Evolutionary conservation across 2,113 vertebrate genomes (phyloP).

Genomic region (Erythrolamprus reginae): DNA sequence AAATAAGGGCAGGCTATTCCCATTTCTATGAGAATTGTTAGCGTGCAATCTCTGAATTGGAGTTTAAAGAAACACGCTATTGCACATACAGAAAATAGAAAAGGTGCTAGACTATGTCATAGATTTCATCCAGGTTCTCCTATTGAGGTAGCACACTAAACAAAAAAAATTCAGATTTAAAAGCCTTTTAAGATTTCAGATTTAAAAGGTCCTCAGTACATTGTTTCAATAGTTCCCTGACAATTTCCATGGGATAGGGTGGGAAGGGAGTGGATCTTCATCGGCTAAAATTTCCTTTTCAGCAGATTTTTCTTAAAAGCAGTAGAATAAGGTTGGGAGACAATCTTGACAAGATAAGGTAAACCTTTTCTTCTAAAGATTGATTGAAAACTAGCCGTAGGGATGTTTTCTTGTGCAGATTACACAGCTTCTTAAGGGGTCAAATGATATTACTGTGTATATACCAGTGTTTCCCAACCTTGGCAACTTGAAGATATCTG

Average conservation of each 20-base stretch:
- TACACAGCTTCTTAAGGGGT: background rate
- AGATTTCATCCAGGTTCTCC: background rate
- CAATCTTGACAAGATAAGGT: background rate
- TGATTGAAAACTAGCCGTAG: background rate
- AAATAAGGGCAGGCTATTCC: background rate
- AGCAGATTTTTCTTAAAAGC: background rate
- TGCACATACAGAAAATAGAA: too few species aligned
- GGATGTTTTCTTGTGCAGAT: background rate
- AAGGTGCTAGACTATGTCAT: background rate
- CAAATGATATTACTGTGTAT: background rate
- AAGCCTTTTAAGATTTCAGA: background rate
- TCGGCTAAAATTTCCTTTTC: background rate
- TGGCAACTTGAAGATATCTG: too few species aligned
- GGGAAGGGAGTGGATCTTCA: background rate
- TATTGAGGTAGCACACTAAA: background rate
- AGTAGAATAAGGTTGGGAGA: background rate
- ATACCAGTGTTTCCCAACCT: too few species aligned
- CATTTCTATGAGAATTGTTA: background rate
- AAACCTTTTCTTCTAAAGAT: background rate
- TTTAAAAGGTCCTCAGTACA: background rate
- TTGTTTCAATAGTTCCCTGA: background rate
- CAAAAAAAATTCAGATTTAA: too few species aligned
- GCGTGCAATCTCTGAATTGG: background rate
- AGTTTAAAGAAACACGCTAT: background rate
- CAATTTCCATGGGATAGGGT: background rate